phyloP scores from a whole-genome alignment of 2,797 vertebrate genomes.

The Gymnothorax reevesii region DNA sequence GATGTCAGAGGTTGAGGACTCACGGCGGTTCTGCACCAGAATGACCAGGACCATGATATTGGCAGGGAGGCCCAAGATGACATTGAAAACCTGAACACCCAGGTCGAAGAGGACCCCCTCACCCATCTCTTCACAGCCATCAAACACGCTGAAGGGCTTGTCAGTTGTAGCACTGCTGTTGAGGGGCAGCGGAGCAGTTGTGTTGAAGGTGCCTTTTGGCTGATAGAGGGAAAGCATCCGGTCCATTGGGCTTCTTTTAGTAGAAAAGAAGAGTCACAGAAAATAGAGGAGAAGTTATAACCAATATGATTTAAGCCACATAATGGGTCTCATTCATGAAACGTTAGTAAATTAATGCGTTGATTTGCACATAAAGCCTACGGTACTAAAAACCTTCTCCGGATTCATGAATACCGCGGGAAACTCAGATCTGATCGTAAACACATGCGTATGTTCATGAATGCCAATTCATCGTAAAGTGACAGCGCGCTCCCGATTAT shows the following conservation, averaged over 20 bases:
- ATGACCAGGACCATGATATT: slow-evolving; percentile 68
- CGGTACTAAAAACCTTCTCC: too few relatives aligned
- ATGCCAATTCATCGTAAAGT: too few relatives aligned
- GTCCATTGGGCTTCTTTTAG: neutral
- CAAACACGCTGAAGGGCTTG: slow-evolving; percentile 65
- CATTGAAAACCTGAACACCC: slow-evolving; percentile 65
- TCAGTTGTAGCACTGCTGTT: slow-evolving; percentile 38
- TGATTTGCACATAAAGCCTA: too few relatives aligned
- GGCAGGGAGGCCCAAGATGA: slow-evolving; percentile 70
- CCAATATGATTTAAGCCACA: too few relatives aligned
- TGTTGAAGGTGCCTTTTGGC: slow-evolving; percentile 38
- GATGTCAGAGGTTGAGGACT: slow-evolving; percentile 72
- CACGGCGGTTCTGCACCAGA: slow-evolving; percentile 65
- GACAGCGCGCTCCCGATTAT: too few relatives aligned
- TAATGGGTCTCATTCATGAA: too few relatives aligned
- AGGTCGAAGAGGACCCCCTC: slow-evolving; percentile 73
- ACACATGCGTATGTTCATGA: too few relatives aligned
- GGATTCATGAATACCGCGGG: too few relatives aligned
- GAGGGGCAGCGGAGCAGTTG: neutral
- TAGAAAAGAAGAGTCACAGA: neutral
- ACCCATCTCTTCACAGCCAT: slow-evolving; percentile 61
- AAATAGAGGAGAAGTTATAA: too few relatives aligned
- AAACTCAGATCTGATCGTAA: too few relatives aligned
- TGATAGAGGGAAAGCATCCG: neutral
- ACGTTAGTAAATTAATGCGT: too few relatives aligned